Evolutionary conservation across 2,888 invertebrate species (phyloP), one percentile per base, ranked within the genome.

Genomic region (Cryptocephalus primarius): DNA sequence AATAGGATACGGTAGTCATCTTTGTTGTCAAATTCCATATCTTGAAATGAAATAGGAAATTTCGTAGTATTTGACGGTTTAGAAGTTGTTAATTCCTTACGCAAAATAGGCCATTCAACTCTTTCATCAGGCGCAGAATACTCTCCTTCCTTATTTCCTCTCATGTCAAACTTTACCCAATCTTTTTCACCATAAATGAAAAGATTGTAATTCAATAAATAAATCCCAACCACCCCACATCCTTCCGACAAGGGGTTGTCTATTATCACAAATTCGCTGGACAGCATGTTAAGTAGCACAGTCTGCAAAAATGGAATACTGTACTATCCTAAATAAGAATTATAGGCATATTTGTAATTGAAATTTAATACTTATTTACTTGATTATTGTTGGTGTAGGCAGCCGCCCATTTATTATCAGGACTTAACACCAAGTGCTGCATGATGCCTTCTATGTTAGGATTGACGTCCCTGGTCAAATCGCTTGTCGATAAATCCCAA

Each of bases 311-410:
- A 34, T n/a, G 34, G n/a, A 11, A 11, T 36, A 4, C 4, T 11
- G 36, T 6, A 36, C 6, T 11, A 11, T 36, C 6, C 12, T 9
- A 11, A 11, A 11, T 12, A 4, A 36, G 3, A 2, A 2, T 6
- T 36, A 11, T 36, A 6, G 12, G 6, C 4, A 36, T 36, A 36
- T 4, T 36, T 36, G 4, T 4, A 36, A 6, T 36, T 11, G 6
- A 36, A 36, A 36, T n/a, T n/a, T 2, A 4, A 6, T 42, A 8
- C 1, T 8, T 40, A 43, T 11, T 50, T 55, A 68, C 68, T 71
- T 95, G 93, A 70, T 93, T 90, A 66, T 95, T 95, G 64, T 95
- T 97, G 8, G 96, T 96, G 61, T 85, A 92, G 1, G 95, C 92
- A 6, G 93, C 89, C 0, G 93, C 94, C 79, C 89, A 94, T 67